Evolutionary conservation across 1,140 invertebrate genomes (phyloP), one percentile per base, ranked within the genome.

Genomic region (Anoplolepis gracilipes): DNA sequence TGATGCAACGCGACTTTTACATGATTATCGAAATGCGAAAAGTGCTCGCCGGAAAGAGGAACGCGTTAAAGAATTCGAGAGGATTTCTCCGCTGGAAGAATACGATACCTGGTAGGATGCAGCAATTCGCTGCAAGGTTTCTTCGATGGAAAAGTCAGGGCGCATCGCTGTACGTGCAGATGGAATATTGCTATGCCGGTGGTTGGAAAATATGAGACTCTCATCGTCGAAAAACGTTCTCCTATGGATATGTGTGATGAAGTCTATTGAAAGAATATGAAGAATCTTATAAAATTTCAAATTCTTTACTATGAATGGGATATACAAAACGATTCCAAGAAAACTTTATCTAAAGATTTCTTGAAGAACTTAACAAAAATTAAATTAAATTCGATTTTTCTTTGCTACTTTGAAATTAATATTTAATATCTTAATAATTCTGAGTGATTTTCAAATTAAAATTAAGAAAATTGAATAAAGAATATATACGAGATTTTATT

Each of bases 121-220:
- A 42, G 39, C 39, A 79, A 69, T 64, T 28, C 67, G 25, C 22
- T 19, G 33, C 1, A 53, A 69, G 33, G 25, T 81, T 57, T 59
- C 28, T 25, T 39, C 7, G 19, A 39, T 11, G 25, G 33, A 11
- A 42, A 55, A 70, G 65, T 42, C 13, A 39, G 33, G 16, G 2
- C 25, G 19, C 10, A 16, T 36, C 28, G 30, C 30, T 25, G 33
- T 19, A 19, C 8, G 28, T 33, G 36, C 57, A 11, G 39, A 39
- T n/a, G 64, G 25, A 81, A 42, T 81, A 55, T 55, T 57, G 77
- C 64, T 69, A 55, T 8, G 22, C 69, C 22, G 76, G 16, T 64
- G 53, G 25, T 39, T 25, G 64, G 53, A 33, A 81, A 81, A 81
- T 81, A 70, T 81, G 64, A 81, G 49, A 81, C 30, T 70, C 30